Conservation (phyloP, 2,113 vertebrate species). For the Acrocephalus arundinaceus region DNA sequence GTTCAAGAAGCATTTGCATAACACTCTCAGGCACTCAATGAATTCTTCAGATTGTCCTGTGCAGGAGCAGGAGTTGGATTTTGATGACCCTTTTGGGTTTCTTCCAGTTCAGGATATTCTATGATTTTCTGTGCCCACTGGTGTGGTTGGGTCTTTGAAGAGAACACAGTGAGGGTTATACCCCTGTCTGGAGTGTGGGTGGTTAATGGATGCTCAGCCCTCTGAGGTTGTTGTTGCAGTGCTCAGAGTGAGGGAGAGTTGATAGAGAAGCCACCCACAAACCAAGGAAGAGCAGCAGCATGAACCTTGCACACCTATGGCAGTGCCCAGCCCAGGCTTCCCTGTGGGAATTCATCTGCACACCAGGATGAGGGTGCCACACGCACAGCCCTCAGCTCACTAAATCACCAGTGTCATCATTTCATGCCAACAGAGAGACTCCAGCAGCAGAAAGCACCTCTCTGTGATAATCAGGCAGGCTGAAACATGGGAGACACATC, state of each 20-base stretch:
- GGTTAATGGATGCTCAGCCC: background rate
- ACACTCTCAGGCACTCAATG: background rate
- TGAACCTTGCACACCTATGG: background rate
- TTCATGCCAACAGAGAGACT: background rate
- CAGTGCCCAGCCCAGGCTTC: background rate
- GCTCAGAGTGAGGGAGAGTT: accelerated
- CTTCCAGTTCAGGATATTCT: background rate
- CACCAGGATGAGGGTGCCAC: accelerated
- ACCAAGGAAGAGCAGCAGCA: background rate
- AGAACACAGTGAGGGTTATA: accelerated
- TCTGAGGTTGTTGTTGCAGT: too few relatives aligned
- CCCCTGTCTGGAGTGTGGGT: accelerated
- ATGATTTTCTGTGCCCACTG: accelerated
- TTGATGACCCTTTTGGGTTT: background rate
- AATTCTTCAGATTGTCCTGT: background rate
- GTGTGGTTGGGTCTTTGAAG: background rate
- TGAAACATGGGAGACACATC: accelerated
- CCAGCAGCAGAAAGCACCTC: background rate
- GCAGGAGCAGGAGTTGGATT: background rate
- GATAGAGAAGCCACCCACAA: background rate
- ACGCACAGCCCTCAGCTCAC: background rate
- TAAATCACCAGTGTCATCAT: accelerated
- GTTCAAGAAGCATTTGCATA: background rate
- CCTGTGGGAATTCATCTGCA: accelerated
- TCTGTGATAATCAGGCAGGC: background rate